A percentile compares a stretch with the other conserved stretches of the same genome.
Evolutionary conservation across 2,888 invertebrate genomes (phyloP).

Genomic region (Neoscelio sp.): DNA sequence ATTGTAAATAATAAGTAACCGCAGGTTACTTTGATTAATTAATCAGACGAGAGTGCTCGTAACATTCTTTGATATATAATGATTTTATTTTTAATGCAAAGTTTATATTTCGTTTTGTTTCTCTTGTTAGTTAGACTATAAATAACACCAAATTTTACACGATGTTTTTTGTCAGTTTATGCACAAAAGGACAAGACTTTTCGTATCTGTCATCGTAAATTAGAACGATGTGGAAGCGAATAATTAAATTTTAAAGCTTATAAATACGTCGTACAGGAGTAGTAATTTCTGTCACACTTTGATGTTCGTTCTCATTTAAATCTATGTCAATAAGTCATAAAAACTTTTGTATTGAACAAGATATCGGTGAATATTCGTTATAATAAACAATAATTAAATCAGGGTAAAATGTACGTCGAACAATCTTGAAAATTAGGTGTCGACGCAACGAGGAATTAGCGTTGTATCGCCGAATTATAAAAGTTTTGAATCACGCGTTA

Average conservation of each 20-base stretch:
- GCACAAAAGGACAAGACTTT: conserved; percentile 19
- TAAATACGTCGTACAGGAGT: conserved; percentile 1
- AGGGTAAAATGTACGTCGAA: no score
- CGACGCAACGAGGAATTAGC: no score
- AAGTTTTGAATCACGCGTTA: no score
- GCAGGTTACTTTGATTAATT: conserved; percentile 33
- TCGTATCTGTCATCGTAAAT: background rate
- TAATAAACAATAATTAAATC: no score
- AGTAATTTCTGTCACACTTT: conserved; percentile 25
- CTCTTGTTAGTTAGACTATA: conserved; percentile 4
- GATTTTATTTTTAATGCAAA: conserved; percentile 28
- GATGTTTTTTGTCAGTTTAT: background rate
- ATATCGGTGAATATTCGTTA: background rate
- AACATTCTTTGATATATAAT: conserved; percentile 31
- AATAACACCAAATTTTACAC: conserved; percentile 16
- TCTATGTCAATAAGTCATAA: conserved; percentile 28
- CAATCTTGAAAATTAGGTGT: no score
- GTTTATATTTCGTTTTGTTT: conserved; percentile 11
- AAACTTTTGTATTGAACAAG: conserved; percentile 5
- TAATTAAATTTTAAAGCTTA: conserved; percentile 32
- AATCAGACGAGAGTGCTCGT: conserved; percentile 27
- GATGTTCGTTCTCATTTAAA: conserved; percentile 36
- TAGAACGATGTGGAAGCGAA: conserved; percentile 12
- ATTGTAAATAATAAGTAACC: conserved; percentile 24
- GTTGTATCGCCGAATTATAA: no score